Evolutionary conservation across 37 sponge, comb jelly and placozoan species (phyloP), one percentile per base, ranked within the genome.

Genomic region (Cliona cf. orientalis): DNA sequence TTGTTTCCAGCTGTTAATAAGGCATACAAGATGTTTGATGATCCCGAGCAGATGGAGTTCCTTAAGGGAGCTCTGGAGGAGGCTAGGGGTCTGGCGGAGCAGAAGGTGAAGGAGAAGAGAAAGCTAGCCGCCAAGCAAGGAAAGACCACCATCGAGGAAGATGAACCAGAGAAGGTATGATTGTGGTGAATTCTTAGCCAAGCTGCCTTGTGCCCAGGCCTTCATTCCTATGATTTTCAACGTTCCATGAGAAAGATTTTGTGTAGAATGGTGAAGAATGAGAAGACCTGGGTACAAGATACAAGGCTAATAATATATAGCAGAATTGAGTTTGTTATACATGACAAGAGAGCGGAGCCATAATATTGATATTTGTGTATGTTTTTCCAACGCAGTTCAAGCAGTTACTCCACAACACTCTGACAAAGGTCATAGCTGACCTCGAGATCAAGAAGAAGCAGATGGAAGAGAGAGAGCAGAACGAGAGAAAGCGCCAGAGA

Each of bases 371-470:
- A n/a, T n/a, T n/a, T n/a, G n/a, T n/a, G n/a, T n/a, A n/a, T n/a
- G n/a, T n/a, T n/a, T n/a, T n/a, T n/a, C 29, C 72, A 26, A 36
- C 80, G 46, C 67, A 92, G 95, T 86, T 74, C 66, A 72, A 84
- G 58, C 72, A 91, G 39, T 32, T 57, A 29, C 64, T 83, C 38
- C 75, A 76, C 21, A 89, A 80, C 43, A 72, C 79, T n/a, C 81
- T 87, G 34, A 87, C 87, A 14, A 98, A 95, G 84, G 75, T 95
- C 59, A 91, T 98, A 69, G 96, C 94, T 25, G 98, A 98, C 67
- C 82, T 89, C 57, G 94, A 98, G 71, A 82, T 91, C 3, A 84
- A 87, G 60, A 95, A 86, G 82, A 81, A 91, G 58, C 76, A 90
- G 44, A 71, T 92, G 68, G 98, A 90, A 40, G 94, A 89, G 64